Evolutionary conservation across 2,888 invertebrate genomes (phyloP).

Genomic region (Imbricaverruca yamaguchii): DNA sequence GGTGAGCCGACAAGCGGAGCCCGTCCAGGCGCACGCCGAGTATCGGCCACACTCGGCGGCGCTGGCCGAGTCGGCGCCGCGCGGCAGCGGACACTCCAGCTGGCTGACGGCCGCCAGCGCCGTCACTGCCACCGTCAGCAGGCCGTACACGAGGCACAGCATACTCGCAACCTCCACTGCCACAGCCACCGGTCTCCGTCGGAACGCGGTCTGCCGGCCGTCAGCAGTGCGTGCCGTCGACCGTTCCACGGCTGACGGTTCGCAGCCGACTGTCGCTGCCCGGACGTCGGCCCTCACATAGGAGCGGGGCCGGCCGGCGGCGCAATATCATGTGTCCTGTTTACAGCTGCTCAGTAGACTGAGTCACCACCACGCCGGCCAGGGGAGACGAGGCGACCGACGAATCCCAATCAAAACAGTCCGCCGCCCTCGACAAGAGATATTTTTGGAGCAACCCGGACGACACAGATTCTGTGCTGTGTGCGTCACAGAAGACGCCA

Average conservation of each 20-base stretch:
- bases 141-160: not conserved
- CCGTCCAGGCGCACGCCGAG: conserved; percentile 4
- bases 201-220: not conserved
- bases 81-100: conserved; percentile 14
- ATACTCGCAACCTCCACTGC: not conserved
- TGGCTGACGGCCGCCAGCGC: not conserved
- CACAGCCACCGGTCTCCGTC: not conserved
- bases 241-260: not conserved
- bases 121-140: not conserved
- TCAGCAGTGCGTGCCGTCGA: too few species aligned
- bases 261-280: not conserved
- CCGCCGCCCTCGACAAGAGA: too few species aligned
- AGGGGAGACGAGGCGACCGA: too few species aligned
- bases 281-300: not conserved
- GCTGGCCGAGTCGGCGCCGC: not conserved
- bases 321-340: too few species aligned
- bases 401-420: too few species aligned
- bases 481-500: too few species aligned
- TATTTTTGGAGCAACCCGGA: too few species aligned
- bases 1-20: not conserved
- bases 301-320: not conserved
- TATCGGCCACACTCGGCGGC: not conserved
- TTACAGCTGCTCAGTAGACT: too few species aligned
- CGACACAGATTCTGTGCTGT: too few species aligned
- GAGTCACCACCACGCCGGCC: too few species aligned